Evolutionary conservation across 2,888 invertebrate species (phyloP).

Genomic region (Tachystola acroxantha): DNA sequence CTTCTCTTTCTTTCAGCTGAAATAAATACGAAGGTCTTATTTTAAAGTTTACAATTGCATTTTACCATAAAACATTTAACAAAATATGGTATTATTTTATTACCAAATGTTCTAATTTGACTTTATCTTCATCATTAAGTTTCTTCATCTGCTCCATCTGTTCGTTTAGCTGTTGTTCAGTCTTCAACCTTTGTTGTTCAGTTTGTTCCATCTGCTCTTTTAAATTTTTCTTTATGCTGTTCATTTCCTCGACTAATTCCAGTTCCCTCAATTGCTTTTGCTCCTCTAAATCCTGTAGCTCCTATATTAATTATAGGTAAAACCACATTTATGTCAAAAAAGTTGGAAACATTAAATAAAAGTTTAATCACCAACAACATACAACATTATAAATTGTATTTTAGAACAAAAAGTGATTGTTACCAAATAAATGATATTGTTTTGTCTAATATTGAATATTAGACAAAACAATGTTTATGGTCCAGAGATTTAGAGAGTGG

Average conservation of each 20-base stretch:
- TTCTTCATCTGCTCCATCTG: conserved; percentile 58
- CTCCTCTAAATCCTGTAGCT: conserved; percentile 52
- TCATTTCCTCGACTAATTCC: conserved; percentile 53
- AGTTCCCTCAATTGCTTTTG: conserved; percentile 49
- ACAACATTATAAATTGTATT: too few relatives aligned
- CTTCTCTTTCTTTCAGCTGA: conserved; percentile 54
- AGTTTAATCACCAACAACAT: too few relatives aligned
- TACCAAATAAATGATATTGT: too few relatives aligned
- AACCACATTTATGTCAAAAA: too few relatives aligned
- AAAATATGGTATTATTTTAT: neutral
- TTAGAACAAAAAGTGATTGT: too few relatives aligned
- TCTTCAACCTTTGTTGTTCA: conserved; percentile 51
- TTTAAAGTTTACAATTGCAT: too few relatives aligned
- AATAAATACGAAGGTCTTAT: conserved; percentile 14
- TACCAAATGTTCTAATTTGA: conserved; percentile 56
- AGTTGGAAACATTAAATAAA: too few relatives aligned
- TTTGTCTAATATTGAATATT: too few relatives aligned
- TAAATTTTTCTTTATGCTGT: conserved; percentile 50
- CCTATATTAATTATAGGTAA: too few relatives aligned
- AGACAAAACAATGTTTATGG: too few relatives aligned
- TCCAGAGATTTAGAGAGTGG: too few relatives aligned
- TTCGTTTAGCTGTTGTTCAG: conserved; percentile 45
- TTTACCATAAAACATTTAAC: too few relatives aligned
- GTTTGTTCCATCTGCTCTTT: conserved; percentile 57
- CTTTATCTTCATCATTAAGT: conserved; percentile 52